Conservation (phyloP, 2,888 invertebrate species). For the Heteropelma amictum region DNA sequence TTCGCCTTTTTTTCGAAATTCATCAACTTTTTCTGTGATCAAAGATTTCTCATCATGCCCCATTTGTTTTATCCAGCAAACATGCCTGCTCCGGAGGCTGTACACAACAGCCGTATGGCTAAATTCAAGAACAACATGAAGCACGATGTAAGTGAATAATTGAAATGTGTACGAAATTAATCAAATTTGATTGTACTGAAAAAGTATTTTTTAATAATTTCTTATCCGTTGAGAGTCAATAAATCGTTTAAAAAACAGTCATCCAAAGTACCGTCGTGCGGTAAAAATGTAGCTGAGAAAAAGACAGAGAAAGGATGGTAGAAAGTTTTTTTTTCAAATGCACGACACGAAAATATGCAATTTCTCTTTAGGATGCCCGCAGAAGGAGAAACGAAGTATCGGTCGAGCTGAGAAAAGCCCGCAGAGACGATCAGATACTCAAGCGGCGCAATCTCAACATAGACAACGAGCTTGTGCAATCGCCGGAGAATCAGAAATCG, state of each 20-base stretch:
- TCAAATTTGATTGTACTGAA: no score
- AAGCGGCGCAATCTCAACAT: constrained; percentile 91
- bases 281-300: no score
- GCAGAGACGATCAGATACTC: constrained; percentile 94
- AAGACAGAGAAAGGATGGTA: no score
- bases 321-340: no score
- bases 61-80: constrained; percentile 54
- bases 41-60: not conserved
- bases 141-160: constrained; percentile 84
- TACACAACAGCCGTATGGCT: constrained; percentile 81
- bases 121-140: constrained; percentile 89
- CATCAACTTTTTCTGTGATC: not conserved
- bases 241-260: no score
- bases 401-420: constrained; percentile 94
- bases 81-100: constrained; percentile 82
- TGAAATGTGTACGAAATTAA: no score
- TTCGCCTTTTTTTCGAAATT: no score
- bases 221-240: no score
- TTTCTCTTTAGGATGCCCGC: constrained; percentile 86
- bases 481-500: constrained; percentile 76
- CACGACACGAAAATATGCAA: constrained; percentile 13
- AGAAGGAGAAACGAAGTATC: constrained; percentile 93
- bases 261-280: no score
- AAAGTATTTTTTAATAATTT: no score
- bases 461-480: constrained; percentile 75